These are phyloP conservation scores for mouse (Mus musculus) DNA, from an alignment of 2,113 vertebrate species.

Conservation along the genomic window DNA sequence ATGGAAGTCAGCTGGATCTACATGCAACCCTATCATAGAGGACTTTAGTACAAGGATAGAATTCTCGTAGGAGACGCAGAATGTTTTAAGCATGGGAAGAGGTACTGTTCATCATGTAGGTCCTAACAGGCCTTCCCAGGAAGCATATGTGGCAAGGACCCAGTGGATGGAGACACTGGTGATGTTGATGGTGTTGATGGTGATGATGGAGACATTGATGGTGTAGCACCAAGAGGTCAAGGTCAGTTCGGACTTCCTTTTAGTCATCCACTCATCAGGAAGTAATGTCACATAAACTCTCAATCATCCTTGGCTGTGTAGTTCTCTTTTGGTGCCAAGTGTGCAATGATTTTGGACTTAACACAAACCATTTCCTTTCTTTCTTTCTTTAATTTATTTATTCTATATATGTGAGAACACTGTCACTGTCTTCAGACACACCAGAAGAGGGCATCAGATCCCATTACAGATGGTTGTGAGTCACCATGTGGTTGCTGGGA, in stretches of 20 bases:
- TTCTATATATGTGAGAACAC: too few species aligned
- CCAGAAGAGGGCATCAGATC: too few species aligned
- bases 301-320: constrained; percentile 50
- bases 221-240: not conserved
- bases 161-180: not conserved
- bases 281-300: constrained; percentile 27
- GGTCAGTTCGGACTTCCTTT: constrained; percentile 12
- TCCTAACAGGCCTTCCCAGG: not conserved
- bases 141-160: not conserved
- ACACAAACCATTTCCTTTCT: not conserved
- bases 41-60: not conserved
- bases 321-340: constrained; percentile 29
- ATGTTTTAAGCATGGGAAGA: constrained; percentile 23
- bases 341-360: constrained; percentile 50
- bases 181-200: not conserved
- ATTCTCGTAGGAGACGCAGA: not conserved
- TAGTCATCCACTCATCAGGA: constrained; percentile 38
- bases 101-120: not conserved
- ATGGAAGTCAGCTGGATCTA: not conserved
- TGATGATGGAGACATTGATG: not conserved
- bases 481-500: too few species aligned
- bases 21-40: not conserved
- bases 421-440: too few species aligned
- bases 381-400: too few species aligned
- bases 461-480: too few species aligned